phyloP scores from a whole-genome alignment of 2,888 invertebrate genomes.

The Drosophila merina region DNA sequence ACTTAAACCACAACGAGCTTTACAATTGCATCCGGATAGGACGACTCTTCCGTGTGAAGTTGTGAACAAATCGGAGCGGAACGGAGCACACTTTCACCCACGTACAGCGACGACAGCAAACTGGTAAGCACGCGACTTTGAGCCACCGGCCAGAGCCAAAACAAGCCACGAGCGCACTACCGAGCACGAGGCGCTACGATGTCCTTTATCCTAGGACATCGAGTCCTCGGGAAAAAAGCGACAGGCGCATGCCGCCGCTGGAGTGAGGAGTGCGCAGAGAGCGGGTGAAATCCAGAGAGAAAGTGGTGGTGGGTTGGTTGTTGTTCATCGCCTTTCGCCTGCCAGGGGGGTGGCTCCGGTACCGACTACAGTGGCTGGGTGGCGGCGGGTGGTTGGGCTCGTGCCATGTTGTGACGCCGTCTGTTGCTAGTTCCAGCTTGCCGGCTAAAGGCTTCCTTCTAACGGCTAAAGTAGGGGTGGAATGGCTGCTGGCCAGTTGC shows the following conservation, averaged over 20 bases:
- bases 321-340: constrained; percentile 20
- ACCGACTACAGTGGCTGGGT: constrained; percentile 10
- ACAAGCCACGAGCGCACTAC: constrained; percentile 57
- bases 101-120: constrained; percentile 60
- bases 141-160: constrained; percentile 57
- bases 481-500: constrained; percentile 32
- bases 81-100: constrained; percentile 66
- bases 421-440: constrained; percentile 49
- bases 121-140: constrained; percentile 66
- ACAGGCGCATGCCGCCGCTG: constrained; percentile 39
- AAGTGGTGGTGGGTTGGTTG: constrained; percentile 17
- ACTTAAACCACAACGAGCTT: constrained; percentile 42
- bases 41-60: constrained; percentile 29
- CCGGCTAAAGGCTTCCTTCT: constrained; percentile 13
- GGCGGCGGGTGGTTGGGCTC: constrained; percentile 30
- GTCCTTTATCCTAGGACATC: background rate
- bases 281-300: constrained; percentile 20
- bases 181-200: constrained; percentile 49
- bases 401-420: constrained; percentile 53
- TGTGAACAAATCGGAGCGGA: constrained; percentile 48
- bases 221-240: constrained; percentile 35
- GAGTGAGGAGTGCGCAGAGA: constrained; percentile 50
- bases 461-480: constrained; percentile 19
- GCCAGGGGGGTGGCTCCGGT: constrained; percentile 32
- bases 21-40: constrained; percentile 37